Percentiles rank a stretch among this genome's conserved stretches.
Evolutionary conservation across 2,113 vertebrate genomes (phyloP).

Genomic region (Burhinus bistriatus): DNA sequence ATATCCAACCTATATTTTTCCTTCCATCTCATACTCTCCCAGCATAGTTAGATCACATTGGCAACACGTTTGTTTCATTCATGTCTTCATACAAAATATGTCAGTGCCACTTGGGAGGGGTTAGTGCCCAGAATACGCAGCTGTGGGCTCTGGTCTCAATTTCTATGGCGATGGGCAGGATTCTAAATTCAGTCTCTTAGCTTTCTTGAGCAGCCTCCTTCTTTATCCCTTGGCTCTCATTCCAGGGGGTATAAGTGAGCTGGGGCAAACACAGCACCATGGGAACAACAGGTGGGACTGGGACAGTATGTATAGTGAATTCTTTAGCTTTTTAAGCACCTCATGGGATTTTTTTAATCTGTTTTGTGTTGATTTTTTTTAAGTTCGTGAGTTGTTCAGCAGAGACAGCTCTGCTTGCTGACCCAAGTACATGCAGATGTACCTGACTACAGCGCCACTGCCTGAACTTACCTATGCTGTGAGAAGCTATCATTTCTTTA

Average conservation of each 20-base stretch:
- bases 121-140: background rate
- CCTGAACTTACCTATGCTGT: background rate
- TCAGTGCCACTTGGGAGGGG: background rate
- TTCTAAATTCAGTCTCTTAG: background rate
- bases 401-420: background rate
- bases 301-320: background rate
- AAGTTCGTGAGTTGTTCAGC: background rate
- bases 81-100: background rate
- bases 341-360: background rate
- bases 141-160: background rate
- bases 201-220: background rate
- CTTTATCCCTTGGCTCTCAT: background rate
- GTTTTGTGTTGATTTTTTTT: background rate
- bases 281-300: background rate
- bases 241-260: background rate
- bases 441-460: background rate
- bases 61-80: background rate
- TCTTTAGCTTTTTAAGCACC: background rate
- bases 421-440: background rate
- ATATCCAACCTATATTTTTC: background rate
- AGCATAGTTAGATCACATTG: background rate
- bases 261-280: rapidly evolving
- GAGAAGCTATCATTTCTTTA: background rate
- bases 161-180: background rate
- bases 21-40: background rate